A percentile compares a stretch with the other conserved stretches of the same genome.
These are phyloP conservation scores for Labia minor DNA, from an alignment of 2,888 invertebrate genomes.

Conservation along the genomic window DNA sequence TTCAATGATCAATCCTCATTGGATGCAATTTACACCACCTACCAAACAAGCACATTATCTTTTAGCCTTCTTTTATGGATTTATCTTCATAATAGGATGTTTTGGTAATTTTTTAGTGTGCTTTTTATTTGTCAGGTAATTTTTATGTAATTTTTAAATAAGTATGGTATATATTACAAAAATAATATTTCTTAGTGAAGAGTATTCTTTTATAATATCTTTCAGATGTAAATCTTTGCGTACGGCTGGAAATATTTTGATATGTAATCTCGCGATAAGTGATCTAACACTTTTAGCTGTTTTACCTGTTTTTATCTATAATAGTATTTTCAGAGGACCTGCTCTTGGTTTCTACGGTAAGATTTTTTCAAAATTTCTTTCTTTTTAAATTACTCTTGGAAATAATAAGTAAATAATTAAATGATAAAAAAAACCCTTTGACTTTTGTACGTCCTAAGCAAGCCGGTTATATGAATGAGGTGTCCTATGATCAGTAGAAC, in stretches of 20 bases:
- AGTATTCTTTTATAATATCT: constrained; percentile 26
- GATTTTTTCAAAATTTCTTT: background rate
- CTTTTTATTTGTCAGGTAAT: constrained; percentile 60
- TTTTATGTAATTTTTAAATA: constrained; percentile 24
- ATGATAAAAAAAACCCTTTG: no score
- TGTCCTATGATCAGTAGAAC: no score
- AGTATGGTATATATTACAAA: no score
- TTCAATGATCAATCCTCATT: constrained; percentile 52
- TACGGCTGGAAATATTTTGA: constrained; percentile 62
- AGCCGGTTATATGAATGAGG: no score
- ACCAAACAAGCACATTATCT: constrained; percentile 44
- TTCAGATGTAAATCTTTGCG: constrained; percentile 57
- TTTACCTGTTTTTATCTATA: constrained; percentile 63
- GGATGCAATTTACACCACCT: constrained; percentile 59
- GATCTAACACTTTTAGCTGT: constrained; percentile 62
- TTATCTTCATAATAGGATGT: constrained; percentile 54
- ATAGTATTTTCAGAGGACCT: constrained; percentile 60
- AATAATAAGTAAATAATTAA: no score
- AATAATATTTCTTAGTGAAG: background rate
- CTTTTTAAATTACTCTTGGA: background rate
- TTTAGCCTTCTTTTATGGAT: constrained; percentile 49
- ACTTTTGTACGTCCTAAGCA: no score
- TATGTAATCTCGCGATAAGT: constrained; percentile 63
- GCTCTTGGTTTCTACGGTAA: constrained; percentile 61
- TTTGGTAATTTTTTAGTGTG: constrained; percentile 61